Base-by-base conservation (phyloP, 2,113 vertebrate species). In the Oostethus manadensis region DNA sequence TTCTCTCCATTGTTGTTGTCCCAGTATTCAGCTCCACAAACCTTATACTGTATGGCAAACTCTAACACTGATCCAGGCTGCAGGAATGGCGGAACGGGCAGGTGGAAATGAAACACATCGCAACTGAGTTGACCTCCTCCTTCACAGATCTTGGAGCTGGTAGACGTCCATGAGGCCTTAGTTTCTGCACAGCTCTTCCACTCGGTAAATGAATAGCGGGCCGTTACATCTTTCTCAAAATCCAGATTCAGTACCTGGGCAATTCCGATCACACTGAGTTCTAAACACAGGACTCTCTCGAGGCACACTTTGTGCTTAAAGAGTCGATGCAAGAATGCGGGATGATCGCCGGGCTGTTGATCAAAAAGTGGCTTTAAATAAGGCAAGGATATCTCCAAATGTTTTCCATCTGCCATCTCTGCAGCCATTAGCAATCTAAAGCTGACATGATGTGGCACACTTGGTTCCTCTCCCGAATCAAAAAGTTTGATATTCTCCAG, bases 1-100 rank as follows among this genome's bases (percentile, higher is more conserved):
- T 99, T 94, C 11, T 82, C 78, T 22, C 93, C 92, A 9, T 80
- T 44, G 60, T 98, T 96, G 88, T 96, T 99, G 87, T 99, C 96
- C 97, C 97, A 99, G 61, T 93, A 92, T 81, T 97, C 94, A 35
- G 63, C 62, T 1, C 92, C 92, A 0, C 82, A 78, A 62, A 93
- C 95, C 51, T 56, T 89, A 78, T 98, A 99, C 51, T 87, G 87
- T 62, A 94, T 85, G 0, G 94, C 96, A 70, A 98, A 97, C 86
- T 97, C 92, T 51, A 99, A 82, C 0, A 83, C 78, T 3, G 93
- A 91, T 64, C 91, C 93, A 4, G 93, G 91, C 56, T 89, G 88
- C 56, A 96, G 87, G 65, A 94, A 98, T 1, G 95, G 92, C 6
- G 94, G 94, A 68, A 97, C 88, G 0, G 93, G 92, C 51, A 99